phyloP scores from a whole-genome alignment of 2,113 vertebrate genomes.

The Guaruba guarouba region DNA sequence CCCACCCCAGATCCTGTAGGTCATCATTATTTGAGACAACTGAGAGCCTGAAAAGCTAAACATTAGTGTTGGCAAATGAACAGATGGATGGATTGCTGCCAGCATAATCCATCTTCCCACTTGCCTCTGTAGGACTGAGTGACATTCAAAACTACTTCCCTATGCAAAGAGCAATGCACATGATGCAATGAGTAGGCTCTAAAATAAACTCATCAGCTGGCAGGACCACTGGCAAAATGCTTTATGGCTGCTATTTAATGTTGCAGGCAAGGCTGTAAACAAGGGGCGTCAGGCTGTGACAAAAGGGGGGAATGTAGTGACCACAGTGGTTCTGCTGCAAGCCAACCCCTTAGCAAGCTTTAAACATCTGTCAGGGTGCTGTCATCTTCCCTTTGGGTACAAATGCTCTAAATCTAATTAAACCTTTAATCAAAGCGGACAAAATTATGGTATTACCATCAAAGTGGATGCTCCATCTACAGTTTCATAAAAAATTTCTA shows the following conservation, averaged over 20 bases:
- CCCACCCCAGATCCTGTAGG: slow-evolving; percentile 52
- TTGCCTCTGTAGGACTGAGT: slow-evolving; percentile 28
- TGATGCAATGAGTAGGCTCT: background rate
- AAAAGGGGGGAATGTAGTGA: background rate
- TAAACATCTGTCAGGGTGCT: background rate
- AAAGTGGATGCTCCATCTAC: background rate
- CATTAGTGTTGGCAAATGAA: slow-evolving; percentile 62
- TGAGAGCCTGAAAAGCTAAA: slow-evolving; percentile 46
- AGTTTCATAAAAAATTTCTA: background rate
- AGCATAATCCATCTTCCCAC: slow-evolving; percentile 57
- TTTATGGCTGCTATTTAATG: slow-evolving; percentile 7
- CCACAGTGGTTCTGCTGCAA: slow-evolving; percentile 8
- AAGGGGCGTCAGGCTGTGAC: background rate
- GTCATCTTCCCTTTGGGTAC: background rate
- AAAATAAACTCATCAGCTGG: slow-evolving; percentile 30
- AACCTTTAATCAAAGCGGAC: slow-evolving; percentile 33
- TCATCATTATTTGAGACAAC: slow-evolving; percentile 68
- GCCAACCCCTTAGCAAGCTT: background rate
- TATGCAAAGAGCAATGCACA: background rate
- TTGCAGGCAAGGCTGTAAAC: background rate
- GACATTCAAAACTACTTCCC: slow-evolving; percentile 59
- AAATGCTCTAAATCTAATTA: slow-evolving; percentile 31
- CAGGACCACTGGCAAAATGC: slow-evolving; percentile 7
- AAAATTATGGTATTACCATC: background rate
- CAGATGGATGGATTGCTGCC: slow-evolving; percentile 64